Evolutionary conservation across 1,140 invertebrate genomes (phyloP), one percentile per base, ranked within the genome.

Genomic region (Rhyzopertha dominica): DNA sequence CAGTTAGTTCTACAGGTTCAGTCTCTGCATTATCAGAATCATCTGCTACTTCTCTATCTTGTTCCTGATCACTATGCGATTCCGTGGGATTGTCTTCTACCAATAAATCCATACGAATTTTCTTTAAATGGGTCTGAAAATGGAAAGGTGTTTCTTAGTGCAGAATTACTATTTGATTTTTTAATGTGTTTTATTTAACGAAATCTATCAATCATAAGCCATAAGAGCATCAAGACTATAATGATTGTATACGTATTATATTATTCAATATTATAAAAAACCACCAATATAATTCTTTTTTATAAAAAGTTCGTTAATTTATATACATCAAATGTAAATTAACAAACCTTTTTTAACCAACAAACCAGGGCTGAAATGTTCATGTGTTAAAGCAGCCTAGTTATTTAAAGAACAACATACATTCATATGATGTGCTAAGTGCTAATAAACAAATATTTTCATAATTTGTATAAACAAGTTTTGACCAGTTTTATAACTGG

Each of bases 81-180:
- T 25, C 31, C 37, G 31, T 20, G 18, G 46, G 49, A 20, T 59
- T 48, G 14, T 62, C 51, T 37, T 55, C 59, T 28, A 52, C 7
- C 18, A 56, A 7, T 16, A 66, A 10, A 44, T 58, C 54, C 47
- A 54, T 49, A 18, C 63, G 43, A 22, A 65, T 59, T 52, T 45
- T 60, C 42, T 63, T 67, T 16, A 65, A 30, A 42, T 61, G 53
- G 9, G 61, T 62, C 62, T 65, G 41, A 28, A 59, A 58, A 36
- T 23, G 32, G 44, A 52, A 42, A 23, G 19, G 5, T n/a, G 7
- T 4, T 30, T 5, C 37, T 43, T 38, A 30, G 5, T 14, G 23
- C 10, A 3, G 18, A 45, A 34, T 34, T 23, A 9, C 5, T 13
- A 29, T 17, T 1, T 10, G 14, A 25, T 12, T 26, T 14, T 26